Conservation (phyloP, 2,113 vertebrate genomes). For the Prionailurus bengalensis region DNA sequence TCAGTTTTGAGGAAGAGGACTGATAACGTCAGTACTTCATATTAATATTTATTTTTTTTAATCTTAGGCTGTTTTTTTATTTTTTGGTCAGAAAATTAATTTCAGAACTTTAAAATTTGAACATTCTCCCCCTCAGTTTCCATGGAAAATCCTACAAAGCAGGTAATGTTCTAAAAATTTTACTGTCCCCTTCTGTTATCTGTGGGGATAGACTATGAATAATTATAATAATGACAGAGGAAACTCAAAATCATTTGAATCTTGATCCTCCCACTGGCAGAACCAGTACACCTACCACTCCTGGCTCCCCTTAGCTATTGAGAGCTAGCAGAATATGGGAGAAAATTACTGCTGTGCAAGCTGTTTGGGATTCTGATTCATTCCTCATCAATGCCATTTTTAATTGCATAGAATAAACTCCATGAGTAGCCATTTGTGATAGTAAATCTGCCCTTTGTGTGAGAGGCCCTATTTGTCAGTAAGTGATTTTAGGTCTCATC, state of each 20-base stretch:
- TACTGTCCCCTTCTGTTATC: neutral
- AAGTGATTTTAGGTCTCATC: neutral
- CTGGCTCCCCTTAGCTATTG: neutral
- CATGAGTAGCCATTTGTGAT: neutral
- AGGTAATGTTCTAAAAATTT: neutral
- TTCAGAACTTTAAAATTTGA: neutral
- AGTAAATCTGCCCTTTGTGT: neutral
- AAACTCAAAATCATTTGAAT: neutral
- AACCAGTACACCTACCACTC: fast-evolving
- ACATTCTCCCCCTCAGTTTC: neutral
- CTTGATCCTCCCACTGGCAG: neutral
- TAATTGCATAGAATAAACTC: neutral
- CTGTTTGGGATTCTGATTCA: neutral
- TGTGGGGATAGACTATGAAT: neutral
- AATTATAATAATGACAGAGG: neutral
- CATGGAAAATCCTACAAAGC: neutral
- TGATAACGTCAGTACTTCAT: neutral
- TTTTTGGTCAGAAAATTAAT: conserved; percentile 35
- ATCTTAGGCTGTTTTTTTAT: neutral
- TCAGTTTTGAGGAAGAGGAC: neutral
- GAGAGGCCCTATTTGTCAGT: neutral
- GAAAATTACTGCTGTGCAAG: neutral
- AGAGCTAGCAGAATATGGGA: neutral
- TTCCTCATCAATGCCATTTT: neutral
- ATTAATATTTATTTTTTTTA: neutral